Evolutionary conservation across 2,797 vertebrate genomes (phyloP).

Genomic region (Phyllotis vaccarum): DNA sequence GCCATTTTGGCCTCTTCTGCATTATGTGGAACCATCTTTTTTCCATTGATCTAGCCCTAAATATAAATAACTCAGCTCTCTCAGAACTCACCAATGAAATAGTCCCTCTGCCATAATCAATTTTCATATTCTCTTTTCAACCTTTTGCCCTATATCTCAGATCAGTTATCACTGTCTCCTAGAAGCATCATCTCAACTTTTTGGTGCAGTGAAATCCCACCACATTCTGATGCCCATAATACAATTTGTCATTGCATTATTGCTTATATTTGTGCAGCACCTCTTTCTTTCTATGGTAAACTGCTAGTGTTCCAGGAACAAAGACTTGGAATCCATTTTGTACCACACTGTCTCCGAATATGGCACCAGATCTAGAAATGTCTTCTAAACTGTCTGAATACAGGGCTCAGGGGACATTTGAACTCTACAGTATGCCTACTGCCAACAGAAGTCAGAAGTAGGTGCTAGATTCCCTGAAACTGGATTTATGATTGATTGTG

Average conservation of each 20-base stretch:
- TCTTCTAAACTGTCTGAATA: background rate
- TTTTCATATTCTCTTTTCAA: background rate
- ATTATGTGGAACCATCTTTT: background rate
- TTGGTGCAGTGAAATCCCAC: background rate
- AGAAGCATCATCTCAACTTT: background rate
- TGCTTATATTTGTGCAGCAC: background rate
- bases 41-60: background rate
- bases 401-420: background rate
- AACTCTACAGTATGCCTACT: background rate
- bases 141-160: background rate
- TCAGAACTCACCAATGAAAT: background rate
- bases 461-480: background rate
- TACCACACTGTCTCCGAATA: background rate
- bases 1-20: background rate
- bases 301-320: background rate
- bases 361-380: background rate
- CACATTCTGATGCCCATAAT: background rate
- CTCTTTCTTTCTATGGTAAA: background rate
- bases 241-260: background rate
- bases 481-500: background rate
- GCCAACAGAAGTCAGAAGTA: background rate
- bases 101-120: background rate
- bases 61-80: background rate
- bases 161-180: background rate
- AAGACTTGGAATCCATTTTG: background rate